Evolutionary conservation across 2,888 invertebrate species (phyloP).

Genomic region (Polyommatus iphigenia): DNA sequence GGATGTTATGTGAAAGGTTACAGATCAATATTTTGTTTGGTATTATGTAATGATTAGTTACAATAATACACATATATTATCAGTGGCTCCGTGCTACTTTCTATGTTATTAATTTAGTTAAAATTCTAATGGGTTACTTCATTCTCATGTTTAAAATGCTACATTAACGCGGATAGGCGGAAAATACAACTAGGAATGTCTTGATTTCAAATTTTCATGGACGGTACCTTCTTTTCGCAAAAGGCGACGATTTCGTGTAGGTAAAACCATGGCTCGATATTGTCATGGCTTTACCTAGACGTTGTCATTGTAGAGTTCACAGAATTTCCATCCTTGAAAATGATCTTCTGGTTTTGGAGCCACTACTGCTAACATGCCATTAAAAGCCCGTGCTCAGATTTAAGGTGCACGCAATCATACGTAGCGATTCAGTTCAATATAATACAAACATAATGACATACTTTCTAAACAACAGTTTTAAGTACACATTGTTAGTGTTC

Average conservation of each 20-base stretch:
- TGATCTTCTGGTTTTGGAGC: no score
- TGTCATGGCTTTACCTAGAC: no score
- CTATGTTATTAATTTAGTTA: constrained; percentile 20
- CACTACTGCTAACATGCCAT: neutral
- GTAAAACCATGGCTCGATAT: no score
- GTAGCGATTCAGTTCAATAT: constrained; percentile 16
- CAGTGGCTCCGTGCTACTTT: constrained; percentile 26
- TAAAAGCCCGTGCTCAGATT: neutral
- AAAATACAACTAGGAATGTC: neutral
- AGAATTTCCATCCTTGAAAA: no score
- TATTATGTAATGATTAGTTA: constrained; percentile 33
- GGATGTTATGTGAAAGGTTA: constrained; percentile 56
- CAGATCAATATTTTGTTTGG: constrained; percentile 43
- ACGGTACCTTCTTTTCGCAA: no score
- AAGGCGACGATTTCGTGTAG: no score
- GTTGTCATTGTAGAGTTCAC: no score
- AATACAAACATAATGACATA: constrained; percentile 27
- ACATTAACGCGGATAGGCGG: constrained; percentile 4
- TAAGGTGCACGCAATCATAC: neutral
- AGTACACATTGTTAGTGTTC: constrained; percentile 30
- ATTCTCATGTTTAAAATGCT: neutral
- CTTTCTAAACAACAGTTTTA: constrained; percentile 32
- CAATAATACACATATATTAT: constrained; percentile 28
- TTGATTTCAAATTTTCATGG: neutral
- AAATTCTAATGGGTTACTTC: constrained; percentile 2